These are phyloP conservation scores for Hesperophylax magnus DNA, from an alignment of 1,140 invertebrate genomes.

Conservation along the genomic window DNA sequence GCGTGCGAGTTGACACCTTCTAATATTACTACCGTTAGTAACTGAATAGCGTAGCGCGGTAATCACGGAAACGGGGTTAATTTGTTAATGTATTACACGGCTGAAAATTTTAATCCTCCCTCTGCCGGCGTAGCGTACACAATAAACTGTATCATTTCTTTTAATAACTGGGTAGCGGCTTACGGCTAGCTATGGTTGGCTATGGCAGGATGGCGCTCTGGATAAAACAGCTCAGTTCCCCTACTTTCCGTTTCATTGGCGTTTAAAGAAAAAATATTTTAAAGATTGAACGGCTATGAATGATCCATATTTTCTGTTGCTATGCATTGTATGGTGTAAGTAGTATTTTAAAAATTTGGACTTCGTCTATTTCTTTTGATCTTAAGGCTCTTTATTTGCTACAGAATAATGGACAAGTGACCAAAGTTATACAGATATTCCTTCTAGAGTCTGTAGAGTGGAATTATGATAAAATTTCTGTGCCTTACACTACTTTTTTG, in stretches of 20 bases:
- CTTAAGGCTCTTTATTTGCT: no score
- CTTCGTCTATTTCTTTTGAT: no score
- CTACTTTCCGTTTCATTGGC: slow-evolving; percentile 25
- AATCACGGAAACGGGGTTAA: slow-evolving; percentile 47
- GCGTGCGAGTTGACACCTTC: slow-evolving; percentile 31
- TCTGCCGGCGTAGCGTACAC: background rate
- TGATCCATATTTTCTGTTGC: no score
- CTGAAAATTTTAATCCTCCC: slow-evolving; percentile 37
- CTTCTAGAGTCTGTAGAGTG: no score
- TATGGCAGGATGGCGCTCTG: background rate
- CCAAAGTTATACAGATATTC: no score
- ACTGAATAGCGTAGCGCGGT: slow-evolving; percentile 34
- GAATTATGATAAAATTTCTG: no score
- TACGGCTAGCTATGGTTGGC: background rate
- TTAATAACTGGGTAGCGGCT: slow-evolving; percentile 34
- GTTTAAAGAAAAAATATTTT: background rate
- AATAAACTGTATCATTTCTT: slow-evolving; percentile 48
- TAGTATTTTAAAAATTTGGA: no score
- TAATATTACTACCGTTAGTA: slow-evolving; percentile 43
- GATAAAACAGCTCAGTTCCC: background rate
- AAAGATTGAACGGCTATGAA: no score
- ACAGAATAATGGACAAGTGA: no score
- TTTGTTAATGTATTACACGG: slow-evolving; percentile 51
- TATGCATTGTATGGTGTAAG: no score
- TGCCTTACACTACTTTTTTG: no score